Conservation (phyloP, 2,888 invertebrate genomes). For the Gonocerus acuteangulatus region DNA sequence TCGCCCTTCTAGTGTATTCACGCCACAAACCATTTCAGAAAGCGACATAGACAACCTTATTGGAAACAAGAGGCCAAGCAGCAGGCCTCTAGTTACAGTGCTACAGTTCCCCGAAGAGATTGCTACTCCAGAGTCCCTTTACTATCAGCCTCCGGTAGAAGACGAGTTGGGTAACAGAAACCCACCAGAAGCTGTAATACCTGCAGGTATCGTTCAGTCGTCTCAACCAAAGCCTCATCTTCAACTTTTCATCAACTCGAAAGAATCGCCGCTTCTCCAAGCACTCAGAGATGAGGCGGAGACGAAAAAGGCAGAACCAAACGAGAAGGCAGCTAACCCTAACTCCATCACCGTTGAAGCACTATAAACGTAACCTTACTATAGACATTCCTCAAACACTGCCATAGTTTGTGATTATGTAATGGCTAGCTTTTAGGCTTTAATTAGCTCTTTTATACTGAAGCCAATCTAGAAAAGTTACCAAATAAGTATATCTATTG, state of each 20-base stretch:
- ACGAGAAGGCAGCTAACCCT: constrained; percentile 31
- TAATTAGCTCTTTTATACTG: constrained; percentile 15
- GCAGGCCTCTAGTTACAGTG: constrained; percentile 38
- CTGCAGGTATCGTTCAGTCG: constrained; percentile 47
- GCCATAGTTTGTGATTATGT: constrained; percentile 25
- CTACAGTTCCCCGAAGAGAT: constrained; percentile 40
- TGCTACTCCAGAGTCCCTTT: constrained; percentile 38
- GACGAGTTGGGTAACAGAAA: constrained; percentile 39
- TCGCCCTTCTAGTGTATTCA: too few species aligned
- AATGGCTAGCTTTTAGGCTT: constrained; percentile 17
- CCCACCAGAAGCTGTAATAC: constrained; percentile 43
- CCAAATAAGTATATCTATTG: constrained; percentile 24
- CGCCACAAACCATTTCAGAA: too few species aligned
- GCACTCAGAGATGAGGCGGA: constrained; percentile 44
- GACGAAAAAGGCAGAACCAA: constrained; percentile 25
- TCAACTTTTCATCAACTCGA: constrained; percentile 45
- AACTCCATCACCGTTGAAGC: constrained; percentile 33
- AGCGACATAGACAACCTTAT: background rate
- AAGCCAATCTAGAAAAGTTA: constrained; percentile 24
- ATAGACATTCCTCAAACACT: constrained; percentile 14
- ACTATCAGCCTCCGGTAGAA: constrained; percentile 38
- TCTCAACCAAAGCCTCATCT: constrained; percentile 44
- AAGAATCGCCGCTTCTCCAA: constrained; percentile 43
- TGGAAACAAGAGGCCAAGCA: constrained; percentile 23
- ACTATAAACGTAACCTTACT: constrained; percentile 23